phyloP scores from a whole-genome alignment of 1,140 invertebrate genomes.

The Bathynomus jamesi region DNA sequence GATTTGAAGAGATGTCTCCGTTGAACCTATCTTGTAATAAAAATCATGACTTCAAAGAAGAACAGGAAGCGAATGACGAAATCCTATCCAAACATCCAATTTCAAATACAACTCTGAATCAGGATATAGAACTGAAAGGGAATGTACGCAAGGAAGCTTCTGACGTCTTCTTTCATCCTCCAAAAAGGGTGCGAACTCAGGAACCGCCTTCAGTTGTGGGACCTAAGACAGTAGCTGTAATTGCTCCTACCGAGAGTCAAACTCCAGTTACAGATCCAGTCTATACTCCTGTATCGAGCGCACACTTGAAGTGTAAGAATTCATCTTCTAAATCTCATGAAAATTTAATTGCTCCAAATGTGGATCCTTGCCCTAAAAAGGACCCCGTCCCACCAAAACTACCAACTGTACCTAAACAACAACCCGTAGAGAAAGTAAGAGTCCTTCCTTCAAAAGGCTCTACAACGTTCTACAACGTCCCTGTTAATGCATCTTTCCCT shows the following conservation, averaged over 20 bases:
- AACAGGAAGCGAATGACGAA: too few relatives aligned
- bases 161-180: not conserved
- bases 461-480: not conserved
- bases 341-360: not conserved
- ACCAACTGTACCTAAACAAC: not conserved
- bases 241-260: not conserved
- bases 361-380: not conserved
- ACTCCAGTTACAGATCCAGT: not conserved
- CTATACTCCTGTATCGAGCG: not conserved
- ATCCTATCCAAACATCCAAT: not conserved
- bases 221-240: not conserved
- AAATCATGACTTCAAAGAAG: not conserved
- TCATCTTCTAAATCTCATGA: not conserved
- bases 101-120: too few relatives aligned
- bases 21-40: not conserved
- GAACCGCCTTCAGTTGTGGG: not conserved
- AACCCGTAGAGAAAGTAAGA: not conserved
- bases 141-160: too few relatives aligned
- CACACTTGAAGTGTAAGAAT: not conserved
- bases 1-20: not conserved
- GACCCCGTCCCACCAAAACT: not conserved
- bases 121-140: too few relatives aligned
- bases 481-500: not conserved
- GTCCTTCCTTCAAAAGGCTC: not conserved
- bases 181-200: not conserved